These are phyloP conservation scores for Tetranychus truncatus DNA, from an alignment of 2,888 invertebrate genomes.

Conservation along the genomic window DNA sequence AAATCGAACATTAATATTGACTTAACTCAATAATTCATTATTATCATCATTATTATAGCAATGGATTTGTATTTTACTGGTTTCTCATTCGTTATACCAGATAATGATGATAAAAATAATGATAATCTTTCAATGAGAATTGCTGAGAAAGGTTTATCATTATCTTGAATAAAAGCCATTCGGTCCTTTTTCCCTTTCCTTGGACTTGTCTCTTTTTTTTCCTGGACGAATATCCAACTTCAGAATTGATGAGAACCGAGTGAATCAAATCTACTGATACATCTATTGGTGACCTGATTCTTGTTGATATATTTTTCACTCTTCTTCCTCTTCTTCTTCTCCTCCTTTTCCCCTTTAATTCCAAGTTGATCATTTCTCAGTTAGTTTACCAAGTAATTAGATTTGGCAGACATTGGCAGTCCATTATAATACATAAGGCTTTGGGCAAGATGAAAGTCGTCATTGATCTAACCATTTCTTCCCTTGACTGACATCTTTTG, in stretches of 20 bases:
- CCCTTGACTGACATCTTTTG: too few relatives aligned
- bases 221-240: neutral
- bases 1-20: neutral
- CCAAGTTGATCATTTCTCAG: neutral
- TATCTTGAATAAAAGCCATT: neutral
- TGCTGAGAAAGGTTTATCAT: neutral
- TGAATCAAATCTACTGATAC: neutral
- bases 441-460: too few relatives aligned
- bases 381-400: neutral
- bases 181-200: neutral
- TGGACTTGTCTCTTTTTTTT: neutral
- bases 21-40: too few relatives aligned
- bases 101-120: constrained; percentile 8
- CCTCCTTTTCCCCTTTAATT: neutral
- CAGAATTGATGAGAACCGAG: neutral
- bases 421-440: neutral
- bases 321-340: neutral
- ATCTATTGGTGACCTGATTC: neutral
- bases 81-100: constrained; percentile 4
- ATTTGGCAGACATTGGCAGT: neutral
- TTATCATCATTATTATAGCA: neutral
- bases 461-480: too few relatives aligned
- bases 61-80: neutral
- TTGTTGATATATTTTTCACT: neutral
- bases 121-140: neutral